phyloP scores from a whole-genome alignment of 2,888 invertebrate species.

The Leptopterna dolabrata region DNA sequence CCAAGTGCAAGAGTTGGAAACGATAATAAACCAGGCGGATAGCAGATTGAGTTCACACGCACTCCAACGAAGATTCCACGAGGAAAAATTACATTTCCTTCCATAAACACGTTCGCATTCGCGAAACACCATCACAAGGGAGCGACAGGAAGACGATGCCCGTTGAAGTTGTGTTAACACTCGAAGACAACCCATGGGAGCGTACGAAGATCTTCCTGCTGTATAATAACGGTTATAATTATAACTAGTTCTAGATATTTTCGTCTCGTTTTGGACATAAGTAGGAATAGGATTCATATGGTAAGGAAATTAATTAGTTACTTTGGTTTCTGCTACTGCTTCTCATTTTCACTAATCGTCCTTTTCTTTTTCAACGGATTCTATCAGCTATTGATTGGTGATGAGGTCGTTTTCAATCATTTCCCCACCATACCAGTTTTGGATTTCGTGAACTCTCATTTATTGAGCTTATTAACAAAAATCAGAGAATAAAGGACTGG shows the following conservation, averaged over 20 bases:
- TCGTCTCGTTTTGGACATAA: no score
- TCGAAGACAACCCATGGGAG: not conserved
- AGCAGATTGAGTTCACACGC: not conserved
- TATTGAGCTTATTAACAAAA: no score
- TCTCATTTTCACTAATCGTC: no score
- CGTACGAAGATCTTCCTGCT: not conserved
- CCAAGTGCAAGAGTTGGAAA: not conserved
- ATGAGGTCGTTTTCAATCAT: no score
- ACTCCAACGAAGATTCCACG: not conserved
- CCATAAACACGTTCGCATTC: not conserved
- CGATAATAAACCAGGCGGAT: not conserved
- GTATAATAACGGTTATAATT: not conserved
- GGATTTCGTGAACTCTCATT: no score
- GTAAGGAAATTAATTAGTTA: no score
- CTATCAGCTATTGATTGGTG: no score
- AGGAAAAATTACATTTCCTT: conserved; percentile 1
- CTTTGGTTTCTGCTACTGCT: no score
- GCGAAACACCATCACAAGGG: not conserved
- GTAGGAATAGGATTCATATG: no score
- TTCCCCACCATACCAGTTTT: no score
- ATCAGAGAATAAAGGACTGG: no score
- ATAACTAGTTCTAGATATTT: not conserved
- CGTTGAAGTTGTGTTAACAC: not conserved
- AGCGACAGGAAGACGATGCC: not conserved
- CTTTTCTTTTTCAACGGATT: no score